Evolutionary conservation across 2,888 invertebrate species (phyloP), one percentile per base, ranked within the genome.

Genomic region (Dryobotodes eremita): DNA sequence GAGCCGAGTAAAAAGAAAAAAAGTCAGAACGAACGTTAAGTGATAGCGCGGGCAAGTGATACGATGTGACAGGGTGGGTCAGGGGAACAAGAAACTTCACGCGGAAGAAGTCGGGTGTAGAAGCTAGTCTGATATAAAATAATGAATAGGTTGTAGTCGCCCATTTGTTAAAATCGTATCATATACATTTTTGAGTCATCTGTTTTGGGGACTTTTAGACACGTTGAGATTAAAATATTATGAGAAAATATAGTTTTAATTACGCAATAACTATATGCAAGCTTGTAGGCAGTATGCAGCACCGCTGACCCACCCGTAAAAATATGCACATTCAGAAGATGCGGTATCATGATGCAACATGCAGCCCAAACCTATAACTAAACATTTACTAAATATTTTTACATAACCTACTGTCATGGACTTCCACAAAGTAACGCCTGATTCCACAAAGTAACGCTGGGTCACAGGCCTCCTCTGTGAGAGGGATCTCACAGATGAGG

Each of bases 181-280:
- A 13, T 79, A 20, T 57, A 36, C 46, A 46, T 59, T 66, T 42
- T 59, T 70, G 26, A 70, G n/a, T 59, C 50, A 70, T 78, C 15
- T 23, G 17, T 80, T 79, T 79, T 46, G n/a, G 42, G 31, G n/a
- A 23, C 53, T 11, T 48, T 48, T 4, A 20, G 26, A 20, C 2
- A 53, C 4, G 0, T 53, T 36, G 15, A 31, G 13, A 48, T 26
- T 26, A 17, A 66, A 70, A 70, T n/a, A 2, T 48, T 48, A n/a
- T 48, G 31, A 48, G 48, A 26, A 26, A 48, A 26, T 26, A 26
- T 66, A 26, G 11, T n/a, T 46, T 46, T 6, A 66, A 26, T 46
- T 66, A 36, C 11, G 46, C 20, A 46, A 20, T 48, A 48, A 26
- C 20, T 68, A 48, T 68, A 11, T 46, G 20, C 65, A 65, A 64